Percentiles rank a stretch among this genome's conserved stretches.
These are phyloP conservation scores for Tetragnatha montana DNA, from an alignment of 2,888 invertebrate species.

Conservation along the genomic window DNA sequence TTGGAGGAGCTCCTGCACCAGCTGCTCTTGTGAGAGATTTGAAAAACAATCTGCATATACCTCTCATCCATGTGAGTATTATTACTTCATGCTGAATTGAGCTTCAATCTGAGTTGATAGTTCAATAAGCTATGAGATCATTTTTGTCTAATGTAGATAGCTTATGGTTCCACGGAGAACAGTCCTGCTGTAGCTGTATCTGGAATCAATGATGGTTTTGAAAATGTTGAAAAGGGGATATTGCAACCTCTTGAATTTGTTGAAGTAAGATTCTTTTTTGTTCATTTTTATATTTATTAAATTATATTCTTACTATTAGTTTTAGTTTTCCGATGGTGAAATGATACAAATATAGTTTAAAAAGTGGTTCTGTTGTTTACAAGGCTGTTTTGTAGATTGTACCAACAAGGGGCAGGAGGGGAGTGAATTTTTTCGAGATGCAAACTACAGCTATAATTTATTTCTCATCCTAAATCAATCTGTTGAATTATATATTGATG, in stretches of 20 bases:
- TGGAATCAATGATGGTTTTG: slow-evolving; percentile 77
- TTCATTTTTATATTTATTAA: no score
- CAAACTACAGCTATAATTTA: no score
- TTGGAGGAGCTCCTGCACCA: slow-evolving; percentile 51
- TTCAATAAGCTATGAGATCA: neutral
- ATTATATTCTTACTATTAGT: no score
- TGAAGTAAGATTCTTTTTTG: slow-evolving; percentile 45
- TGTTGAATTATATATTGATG: no score
- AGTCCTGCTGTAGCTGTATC: slow-evolving; percentile 80
- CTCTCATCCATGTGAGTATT: slow-evolving; percentile 45
- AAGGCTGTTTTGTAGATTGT: no score
- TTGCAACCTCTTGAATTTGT: slow-evolving; percentile 43
- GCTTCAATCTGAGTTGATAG: neutral
- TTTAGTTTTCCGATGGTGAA: neutral
- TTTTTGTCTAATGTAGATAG: slow-evolving; percentile 75
- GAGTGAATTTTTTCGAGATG: no score
- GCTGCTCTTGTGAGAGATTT: slow-evolving; percentile 47
- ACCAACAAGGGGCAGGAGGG: no score
- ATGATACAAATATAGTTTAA: neutral
- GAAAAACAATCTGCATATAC: neutral
- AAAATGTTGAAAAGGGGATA: slow-evolving; percentile 74
- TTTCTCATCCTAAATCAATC: no score
- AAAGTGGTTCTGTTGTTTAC: no score
- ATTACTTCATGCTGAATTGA: neutral
- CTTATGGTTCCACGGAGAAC: slow-evolving; percentile 81